Percentiles rank a stretch among this genome's conserved stretches.
These are phyloP conservation scores for Palaemon carinicauda DNA, from an alignment of 1,140 invertebrate genomes.

Conservation along the genomic window DNA sequence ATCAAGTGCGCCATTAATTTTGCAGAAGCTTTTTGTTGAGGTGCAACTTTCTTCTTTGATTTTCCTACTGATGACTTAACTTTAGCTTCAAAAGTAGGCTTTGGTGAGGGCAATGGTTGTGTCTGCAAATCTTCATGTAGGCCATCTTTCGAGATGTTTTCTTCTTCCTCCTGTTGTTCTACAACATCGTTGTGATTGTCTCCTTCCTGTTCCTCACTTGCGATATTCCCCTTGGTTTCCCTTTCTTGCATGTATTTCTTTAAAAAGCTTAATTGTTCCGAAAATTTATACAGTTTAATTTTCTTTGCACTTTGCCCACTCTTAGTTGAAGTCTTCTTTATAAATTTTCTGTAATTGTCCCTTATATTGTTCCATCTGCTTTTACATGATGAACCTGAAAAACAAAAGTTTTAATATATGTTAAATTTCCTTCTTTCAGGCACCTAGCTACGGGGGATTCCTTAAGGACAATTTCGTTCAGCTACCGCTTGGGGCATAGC, in stretches of 20 bases:
- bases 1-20: constrained; percentile 25
- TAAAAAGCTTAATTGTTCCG: too few relatives aligned
- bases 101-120: background rate
- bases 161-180: background rate
- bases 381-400: constrained; percentile 30
- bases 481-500: constrained; percentile 20
- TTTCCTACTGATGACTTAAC: constrained; percentile 11
- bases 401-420: background rate
- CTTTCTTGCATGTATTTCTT: constrained; percentile 8
- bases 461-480: constrained; percentile 12
- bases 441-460: constrained; percentile 30
- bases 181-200: constrained; percentile 18
- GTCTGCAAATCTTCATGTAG: constrained; percentile 16
- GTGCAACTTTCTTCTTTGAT: background rate
- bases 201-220: background rate
- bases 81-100: constrained; percentile 7
- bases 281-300: constrained; percentile 28
- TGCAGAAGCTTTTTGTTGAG: constrained; percentile 24
- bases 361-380: constrained; percentile 30
- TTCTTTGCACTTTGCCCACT: constrained; percentile 32
- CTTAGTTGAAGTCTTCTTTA: constrained; percentile 29
- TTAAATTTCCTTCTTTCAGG: constrained; percentile 13
- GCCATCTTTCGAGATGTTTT: background rate
- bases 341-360: constrained; percentile 31
- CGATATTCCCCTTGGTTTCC: background rate